Base-by-base conservation (phyloP, 2,888 invertebrate species). In the Aleiodes leptofemur region DNA sequence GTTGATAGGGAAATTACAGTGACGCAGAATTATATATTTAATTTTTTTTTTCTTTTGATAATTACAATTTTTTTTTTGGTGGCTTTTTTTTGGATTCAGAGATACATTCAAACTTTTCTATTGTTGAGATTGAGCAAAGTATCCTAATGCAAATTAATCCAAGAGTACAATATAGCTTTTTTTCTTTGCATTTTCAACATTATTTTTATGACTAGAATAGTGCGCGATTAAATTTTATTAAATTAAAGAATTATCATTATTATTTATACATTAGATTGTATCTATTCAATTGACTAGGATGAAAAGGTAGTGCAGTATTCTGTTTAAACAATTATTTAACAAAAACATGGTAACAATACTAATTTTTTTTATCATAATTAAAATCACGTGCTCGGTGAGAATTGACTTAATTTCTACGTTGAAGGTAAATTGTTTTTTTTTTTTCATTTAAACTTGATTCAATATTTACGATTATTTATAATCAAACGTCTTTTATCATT, bases 51-150 rank as follows among this genome's bases (percentile, higher is more conserved):
- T 34, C 34, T 23, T 23, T 23, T 34, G 6, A 29, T 71, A 70
- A 13, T 51, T 53, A 53, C 23, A 51, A 50, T 66, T 29, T 43
- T 66, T 48, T 23, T 23, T 23, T 23, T 23, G 1, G 23, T 23
- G 23, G 23, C 23, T 23, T 50, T 29, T 29, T 66, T 48, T 16
- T n/a, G 4, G 13, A 7, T n/a, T 13, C 29, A 57, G 43, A 43
- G 56, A 57, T 57, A 70, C 50, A 59, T n/a, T 43, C 50, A 11
- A 4, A 71, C 31, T 64, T 76, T 51, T 51, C 73, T 83, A 86
- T 81, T 84, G 82, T 85, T 85, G 75, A 78, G 34, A 82, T 86
- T 85, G 87, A 87, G 86, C 85, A 87, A 86, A 84, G 78, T 83
- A 84, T 76, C 81, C 83, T 83, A 85, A 84, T 79, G 83, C 79